phyloP scores from a whole-genome alignment of 2,113 vertebrate species.

The Antechinus flavipes region DNA sequence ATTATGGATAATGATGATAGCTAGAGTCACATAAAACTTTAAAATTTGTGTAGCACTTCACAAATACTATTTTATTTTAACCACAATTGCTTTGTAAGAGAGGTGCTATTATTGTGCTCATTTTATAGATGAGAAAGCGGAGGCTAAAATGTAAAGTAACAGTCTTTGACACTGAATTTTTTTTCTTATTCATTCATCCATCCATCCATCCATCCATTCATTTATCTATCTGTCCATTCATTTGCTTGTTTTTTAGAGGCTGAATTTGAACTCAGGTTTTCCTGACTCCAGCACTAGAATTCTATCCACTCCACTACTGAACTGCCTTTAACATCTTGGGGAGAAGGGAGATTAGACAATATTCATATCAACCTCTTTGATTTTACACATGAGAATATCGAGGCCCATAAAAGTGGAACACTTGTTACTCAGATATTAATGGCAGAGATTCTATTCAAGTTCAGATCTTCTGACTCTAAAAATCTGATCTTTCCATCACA shows the following conservation, averaged over 20 bases:
- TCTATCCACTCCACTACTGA: background rate
- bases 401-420: background rate
- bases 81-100: background rate
- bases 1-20: background rate
- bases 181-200: too few relatives aligned
- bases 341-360: background rate
- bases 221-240: too few relatives aligned
- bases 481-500: background rate
- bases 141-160: background rate
- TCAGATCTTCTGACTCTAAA: background rate
- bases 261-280: background rate
- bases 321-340: background rate
- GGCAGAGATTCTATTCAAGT: background rate
- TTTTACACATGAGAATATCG: slow-evolving; percentile 2
- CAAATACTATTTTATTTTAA: background rate
- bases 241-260: background rate
- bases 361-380: background rate
- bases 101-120: background rate
- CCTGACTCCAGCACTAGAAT: background rate
- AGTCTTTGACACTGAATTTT: background rate
- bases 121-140: background rate
- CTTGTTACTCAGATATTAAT: background rate
- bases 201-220: too few relatives aligned
- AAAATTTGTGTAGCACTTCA: background rate
- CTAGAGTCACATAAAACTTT: background rate